Conservation (phyloP, 2,113 vertebrate genomes). For the Leucoraja erinaceus region DNA sequence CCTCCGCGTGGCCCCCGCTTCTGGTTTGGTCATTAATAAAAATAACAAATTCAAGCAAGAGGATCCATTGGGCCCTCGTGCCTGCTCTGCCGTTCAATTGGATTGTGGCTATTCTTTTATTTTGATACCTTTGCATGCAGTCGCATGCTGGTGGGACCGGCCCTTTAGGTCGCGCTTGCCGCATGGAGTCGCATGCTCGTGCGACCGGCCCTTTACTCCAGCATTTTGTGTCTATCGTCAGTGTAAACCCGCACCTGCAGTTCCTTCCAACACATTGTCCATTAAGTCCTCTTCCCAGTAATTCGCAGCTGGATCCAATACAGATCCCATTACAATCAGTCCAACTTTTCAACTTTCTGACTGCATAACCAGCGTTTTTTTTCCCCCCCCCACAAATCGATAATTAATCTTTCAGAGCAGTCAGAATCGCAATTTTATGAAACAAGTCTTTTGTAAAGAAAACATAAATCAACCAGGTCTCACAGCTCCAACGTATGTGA, state of each 20-base stretch:
- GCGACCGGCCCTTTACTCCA: too few relatives aligned
- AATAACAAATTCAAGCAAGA: too few relatives aligned
- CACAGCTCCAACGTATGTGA: background rate
- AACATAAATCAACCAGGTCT: background rate
- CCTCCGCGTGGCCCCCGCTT: too few relatives aligned
- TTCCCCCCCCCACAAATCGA: background rate
- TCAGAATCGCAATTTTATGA: background rate
- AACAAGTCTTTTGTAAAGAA: background rate
- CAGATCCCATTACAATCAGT: background rate
- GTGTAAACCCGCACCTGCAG: background rate
- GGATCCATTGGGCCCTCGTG: too few relatives aligned
- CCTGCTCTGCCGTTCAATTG: too few relatives aligned
- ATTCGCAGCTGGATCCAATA: background rate
- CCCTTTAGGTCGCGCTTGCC: too few relatives aligned
- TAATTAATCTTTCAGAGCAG: background rate
- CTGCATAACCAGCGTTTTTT: constrained; percentile 4
- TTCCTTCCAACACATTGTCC: background rate
- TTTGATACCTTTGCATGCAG: too few relatives aligned
- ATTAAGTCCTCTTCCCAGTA: too few relatives aligned
- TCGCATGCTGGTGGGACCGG: too few relatives aligned
- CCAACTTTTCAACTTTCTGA: constrained; percentile 16
- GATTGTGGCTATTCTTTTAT: too few relatives aligned
- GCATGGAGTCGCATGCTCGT: too few relatives aligned
- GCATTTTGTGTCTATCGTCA: constrained; percentile 1
- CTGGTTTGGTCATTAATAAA: too few relatives aligned